Base-by-base conservation (phyloP, 2,113 vertebrate genomes). In the Pitta sordida region DNA sequence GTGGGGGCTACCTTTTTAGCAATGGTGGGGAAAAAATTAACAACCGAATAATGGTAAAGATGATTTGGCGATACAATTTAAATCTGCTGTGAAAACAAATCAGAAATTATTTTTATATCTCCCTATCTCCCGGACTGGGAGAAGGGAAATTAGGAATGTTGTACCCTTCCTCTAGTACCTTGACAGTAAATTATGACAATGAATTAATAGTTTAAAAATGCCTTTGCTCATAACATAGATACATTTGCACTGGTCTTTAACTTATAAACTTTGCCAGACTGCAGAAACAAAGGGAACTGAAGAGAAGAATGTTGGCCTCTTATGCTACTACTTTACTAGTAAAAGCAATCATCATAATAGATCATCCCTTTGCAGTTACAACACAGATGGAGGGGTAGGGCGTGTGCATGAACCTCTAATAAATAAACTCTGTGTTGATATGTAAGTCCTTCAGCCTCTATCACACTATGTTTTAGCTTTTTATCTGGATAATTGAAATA, bases 1-100 rank as follows among this genome's bases (percentile, higher is more conserved):
- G 10, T 15, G 8, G 9, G 3, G 3, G 3, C 27, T 88, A 27
- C 22, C 14, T 65, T 87, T 77, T 11, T 51, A 69, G 34, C 19
- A 59, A 24, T 0, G 0, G 7, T 27, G 3, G 30, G 17, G 15
- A 1, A 5, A 48, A 71, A 63, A 15, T 3, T 4, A 73, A 69
- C 6, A 16, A 76, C 30, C 27, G 1, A 71, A 36, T 60, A 55
- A 59, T 21, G 39, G 21, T 37, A 59, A 49, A 37, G 15, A 16
- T 88, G 2, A 37, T 71, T 41, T 64, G 17, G 23, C 71, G 9
- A 49, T 46, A 53, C 3, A 81, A 34, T 26, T 12, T 64, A 56
- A 91, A 75, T 20, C 18, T 86, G 4, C 22, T 2, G 1, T 51
- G 56, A 93, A 83, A 80, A 81, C 24, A 80, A 65, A 5, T 56